A percentile compares a stretch with the other conserved stretches of the same genome.
phyloP scores from a whole-genome alignment of 2,888 invertebrate species.

The Phortica okadai region DNA sequence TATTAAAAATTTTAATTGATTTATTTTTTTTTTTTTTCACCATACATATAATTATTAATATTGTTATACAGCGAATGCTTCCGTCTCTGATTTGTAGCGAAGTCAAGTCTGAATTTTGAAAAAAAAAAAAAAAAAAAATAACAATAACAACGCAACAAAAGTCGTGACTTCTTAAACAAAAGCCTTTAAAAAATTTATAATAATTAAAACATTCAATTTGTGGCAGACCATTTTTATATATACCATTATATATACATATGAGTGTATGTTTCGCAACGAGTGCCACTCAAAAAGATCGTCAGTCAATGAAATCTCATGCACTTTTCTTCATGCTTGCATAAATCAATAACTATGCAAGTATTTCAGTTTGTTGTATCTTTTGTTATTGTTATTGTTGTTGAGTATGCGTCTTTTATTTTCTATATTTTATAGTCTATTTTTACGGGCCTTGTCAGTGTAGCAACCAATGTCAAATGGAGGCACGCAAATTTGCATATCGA shows the following conservation, averaged over 20 bases:
- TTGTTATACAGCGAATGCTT: too few relatives aligned
- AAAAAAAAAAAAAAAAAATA: neutral
- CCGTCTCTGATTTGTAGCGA: neutral
- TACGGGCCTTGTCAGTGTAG: slow-evolving; percentile 10
- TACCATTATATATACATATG: slow-evolving; percentile 40
- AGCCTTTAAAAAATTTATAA: slow-evolving; percentile 37
- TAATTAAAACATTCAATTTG: slow-evolving; percentile 22
- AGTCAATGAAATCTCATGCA: neutral
- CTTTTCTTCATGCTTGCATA: neutral
- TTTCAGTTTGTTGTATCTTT: neutral
- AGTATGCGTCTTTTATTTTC: neutral
- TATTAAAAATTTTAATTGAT: neutral
- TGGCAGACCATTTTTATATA: slow-evolving; percentile 23
- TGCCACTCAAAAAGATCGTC: slow-evolving; percentile 10
- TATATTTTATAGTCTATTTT: slow-evolving; percentile 18
- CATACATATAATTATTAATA: too few relatives aligned
- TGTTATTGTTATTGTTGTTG: neutral
- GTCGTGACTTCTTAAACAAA: slow-evolving; percentile 59
- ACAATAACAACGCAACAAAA: slow-evolving; percentile 35
- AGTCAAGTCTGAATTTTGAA: slow-evolving; percentile 27
- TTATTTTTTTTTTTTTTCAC: too few relatives aligned
- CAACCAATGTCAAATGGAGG: slow-evolving; percentile 27
- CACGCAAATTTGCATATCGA: slow-evolving; percentile 20
- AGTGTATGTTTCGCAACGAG: slow-evolving; percentile 44
- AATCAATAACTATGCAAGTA: slow-evolving; percentile 18